Evolutionary conservation across 2,888 invertebrate genomes (phyloP), one percentile per base, ranked within the genome.

Genomic region (Leptopilina drosophilae): DNA sequence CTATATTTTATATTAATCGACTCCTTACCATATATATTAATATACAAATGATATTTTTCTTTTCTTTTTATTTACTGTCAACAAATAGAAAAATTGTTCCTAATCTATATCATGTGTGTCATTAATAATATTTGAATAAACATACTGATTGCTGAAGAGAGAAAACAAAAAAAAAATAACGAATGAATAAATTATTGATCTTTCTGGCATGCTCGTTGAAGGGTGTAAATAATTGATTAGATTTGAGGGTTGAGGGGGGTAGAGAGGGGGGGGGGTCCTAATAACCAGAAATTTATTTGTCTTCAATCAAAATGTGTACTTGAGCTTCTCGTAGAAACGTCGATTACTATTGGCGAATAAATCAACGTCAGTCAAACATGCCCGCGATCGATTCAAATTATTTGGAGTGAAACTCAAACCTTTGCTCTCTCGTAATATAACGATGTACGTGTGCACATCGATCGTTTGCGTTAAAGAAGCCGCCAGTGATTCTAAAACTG

Each of bases 321-420:
- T 53, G 33, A 73, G 73, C 33, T 73, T 40, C 73, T 73, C 40
- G 56, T 56, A 33, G 33, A 56, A 33, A 56, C 56, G 73, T 73
- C 73, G 56, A 56, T 56, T 73, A 40, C 73, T 40, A 40, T 56
- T 73, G 56, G 73, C n/a, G 56, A 73, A 73, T 73, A 56, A 73
- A 73, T 73, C 73, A 73, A 73, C 56, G 73, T 73, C 73, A 73
- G 56, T 56, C 56, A 73, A 73, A 73, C 73, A 56, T 40, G 56
- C 73, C 33, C 56, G 56, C 40, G 33, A 73, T 73, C 73, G 56
- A 73, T 73, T 73, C 56, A 56, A 73, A 73, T 56, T 33, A 73
- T 56, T 46, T 69, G 40, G n/a, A 73, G 56, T 56, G 53, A 69
- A 56, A 56, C n/a, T 56, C 56, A 73, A 73, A 56, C 73, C 56